Evolutionary conservation across 2,888 invertebrate genomes (phyloP), one percentile per base, ranked within the genome.

Genomic region (Dromius quadrimaculatus): DNA sequence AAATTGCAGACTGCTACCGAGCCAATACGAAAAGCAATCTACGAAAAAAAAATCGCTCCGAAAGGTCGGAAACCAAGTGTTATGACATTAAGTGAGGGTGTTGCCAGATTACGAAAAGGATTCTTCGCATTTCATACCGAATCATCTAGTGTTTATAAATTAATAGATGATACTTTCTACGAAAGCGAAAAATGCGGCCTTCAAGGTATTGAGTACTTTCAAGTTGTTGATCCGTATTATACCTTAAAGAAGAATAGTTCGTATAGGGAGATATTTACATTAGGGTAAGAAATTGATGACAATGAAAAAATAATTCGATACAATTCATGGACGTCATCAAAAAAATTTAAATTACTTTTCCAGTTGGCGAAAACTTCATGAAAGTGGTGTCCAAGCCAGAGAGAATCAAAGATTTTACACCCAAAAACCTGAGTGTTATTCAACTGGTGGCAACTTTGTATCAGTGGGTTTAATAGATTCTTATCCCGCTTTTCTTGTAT

Each of bases 131-230:
- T 90, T 74, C 89, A 91, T 77, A 88, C 88, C 79, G 91, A 91
- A 79, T 82, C 85, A 0, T 87, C 88, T 0, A 85, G 87, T 0
- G 88, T 88, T 0, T 91, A 90, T 78, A 88, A 90, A 77, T 82
- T 90, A 22, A 87, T 91, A 0, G 86, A 87, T 13, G 88, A 89
- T 78, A 88, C 86, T 64, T 92, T 88, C 77, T 82, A 84, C 13
- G 91, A 91, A 78, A 86, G 86, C 9, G 89, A 92, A 79, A 92
- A 91, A 78, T 92, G 92, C 77, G 88, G 88, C 0, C 80, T 92
- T 17, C 86, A 87, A 68, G 90, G 90, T 77, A 85, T 88, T 0
- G 83, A 84, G 73, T 87, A 84, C 75, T 82, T 86, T 32, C 86
- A 85, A 73, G 82, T 85, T 65, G 83, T 84, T 0, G 85, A 86